Evolutionary conservation across 2,113 vertebrate genomes (phyloP), one percentile per base, ranked within the genome.

Genomic region (Dendrocopos noguchii): DNA sequence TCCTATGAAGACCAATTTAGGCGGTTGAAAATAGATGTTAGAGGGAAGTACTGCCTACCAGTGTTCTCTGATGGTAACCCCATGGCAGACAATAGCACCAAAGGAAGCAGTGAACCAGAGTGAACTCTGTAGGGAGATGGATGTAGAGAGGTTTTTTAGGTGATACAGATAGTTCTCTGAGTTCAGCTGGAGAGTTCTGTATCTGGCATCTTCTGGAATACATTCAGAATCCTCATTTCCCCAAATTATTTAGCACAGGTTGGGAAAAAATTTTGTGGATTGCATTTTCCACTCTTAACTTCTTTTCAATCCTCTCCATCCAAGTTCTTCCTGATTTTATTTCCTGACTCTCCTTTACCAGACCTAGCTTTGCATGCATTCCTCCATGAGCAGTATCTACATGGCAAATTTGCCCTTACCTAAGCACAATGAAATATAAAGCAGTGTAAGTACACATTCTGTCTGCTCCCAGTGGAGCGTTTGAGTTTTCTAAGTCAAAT

Each of bases 1-100:
- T 97, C 91, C 97, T 97, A 97, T 96, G 98, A 98, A 98, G 97
- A 97, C 97, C 98, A 98, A 98, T 98, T 98, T 98, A 98, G 97
- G 96, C 91, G 56, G 91, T 84, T 97, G 97, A 97, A 98, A 98
- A 97, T 97, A 97, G 96, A 97, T 97, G 97, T 97, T 96, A 96
- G 95, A 97, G 97, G 89, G 97, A 98, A 98, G 97, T 97, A 95
- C 97, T 97, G 97, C 96, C 95, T 95, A 98, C 95, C 96, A 96
- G 94, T 96, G 95, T 95, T 97, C 94, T 95, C 97, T 97, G 97
- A 98, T 96, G 97, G 97, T 96, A 95, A 97, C 97, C 70, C 89
- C 95, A 97, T 95, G 95, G 96, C 97, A 96, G 94, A 97, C 91
- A 95, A 97, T 97, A 97, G 96, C 97, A 96, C 92, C 95, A 96